phyloP scores from a whole-genome alignment of 2,888 invertebrate species.

The Dioctria rufipes region DNA sequence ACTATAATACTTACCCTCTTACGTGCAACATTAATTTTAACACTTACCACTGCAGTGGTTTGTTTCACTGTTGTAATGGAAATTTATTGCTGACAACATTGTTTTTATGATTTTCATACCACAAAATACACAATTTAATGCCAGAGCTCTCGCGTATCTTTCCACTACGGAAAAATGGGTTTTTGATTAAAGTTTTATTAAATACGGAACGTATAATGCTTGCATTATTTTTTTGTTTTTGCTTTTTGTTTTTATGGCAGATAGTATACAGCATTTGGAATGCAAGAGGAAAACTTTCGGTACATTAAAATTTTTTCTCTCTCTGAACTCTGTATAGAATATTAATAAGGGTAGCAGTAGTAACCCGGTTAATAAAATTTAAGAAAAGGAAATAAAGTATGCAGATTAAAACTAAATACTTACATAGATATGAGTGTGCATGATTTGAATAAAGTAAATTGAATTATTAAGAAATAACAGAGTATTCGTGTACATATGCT shows the following conservation, averaged over 20 bases:
- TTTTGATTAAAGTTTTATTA: slow-evolving; percentile 27
- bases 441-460: background rate
- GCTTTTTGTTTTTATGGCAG: background rate
- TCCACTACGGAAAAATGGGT: background rate
- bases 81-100: slow-evolving; percentile 43
- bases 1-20: background rate
- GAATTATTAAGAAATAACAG: too few species aligned
- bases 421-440: background rate
- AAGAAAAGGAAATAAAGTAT: background rate
- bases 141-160: background rate
- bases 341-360: background rate
- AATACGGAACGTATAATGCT: background rate
- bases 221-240: background rate
- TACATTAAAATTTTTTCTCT: background rate
- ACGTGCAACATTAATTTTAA: slow-evolving; percentile 39
- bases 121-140: slow-evolving; percentile 26
- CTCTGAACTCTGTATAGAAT: background rate
- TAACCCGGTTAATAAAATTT: background rate
- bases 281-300: background rate
- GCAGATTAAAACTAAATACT: background rate
- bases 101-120: slow-evolving; percentile 31
- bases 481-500: too few species aligned
- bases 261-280: background rate
- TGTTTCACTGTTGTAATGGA: slow-evolving; percentile 26
- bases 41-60: slow-evolving; percentile 32